These are phyloP conservation scores for Hecatera dysodea DNA, from an alignment of 2,888 invertebrate genomes.

Conservation along the genomic window DNA sequence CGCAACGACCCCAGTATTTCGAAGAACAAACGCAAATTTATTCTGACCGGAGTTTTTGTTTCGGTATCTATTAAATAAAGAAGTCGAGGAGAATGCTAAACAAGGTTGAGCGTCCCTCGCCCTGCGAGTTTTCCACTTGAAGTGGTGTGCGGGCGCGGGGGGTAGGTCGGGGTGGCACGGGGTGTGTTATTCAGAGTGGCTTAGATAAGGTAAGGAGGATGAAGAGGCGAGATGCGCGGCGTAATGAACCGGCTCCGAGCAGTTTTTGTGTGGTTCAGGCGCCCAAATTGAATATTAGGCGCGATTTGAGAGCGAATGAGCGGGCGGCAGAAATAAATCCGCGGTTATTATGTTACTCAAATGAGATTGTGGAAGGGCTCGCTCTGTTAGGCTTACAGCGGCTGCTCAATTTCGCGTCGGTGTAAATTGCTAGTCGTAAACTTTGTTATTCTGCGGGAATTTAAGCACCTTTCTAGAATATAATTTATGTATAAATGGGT, in stretches of 20 bases:
- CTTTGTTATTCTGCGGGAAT: slow-evolving; percentile 81
- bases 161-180: slow-evolving; percentile 70
- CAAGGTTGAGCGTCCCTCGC: slow-evolving; percentile 90
- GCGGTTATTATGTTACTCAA: slow-evolving; percentile 90
- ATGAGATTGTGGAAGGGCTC: slow-evolving; percentile 87
- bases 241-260: slow-evolving; percentile 90
- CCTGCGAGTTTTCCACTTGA: slow-evolving; percentile 90
- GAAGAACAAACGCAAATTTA: slow-evolving; percentile 89
- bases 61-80: slow-evolving; percentile 90
- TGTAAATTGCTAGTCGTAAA: slow-evolving; percentile 86
- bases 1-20: slow-evolving; percentile 83
- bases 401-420: slow-evolving; percentile 86
- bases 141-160: slow-evolving; percentile 84
- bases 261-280: slow-evolving; percentile 90
- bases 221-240: slow-evolving; percentile 90
- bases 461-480: slow-evolving; percentile 77
- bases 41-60: slow-evolving; percentile 87
- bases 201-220: slow-evolving; percentile 91
- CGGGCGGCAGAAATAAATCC: slow-evolving; percentile 89
- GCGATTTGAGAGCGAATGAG: slow-evolving; percentile 89
- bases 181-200: slow-evolving; percentile 88
- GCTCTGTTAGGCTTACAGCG: slow-evolving; percentile 82
- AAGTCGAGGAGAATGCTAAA: slow-evolving; percentile 90
- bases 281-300: slow-evolving; percentile 90
- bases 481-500: slow-evolving; percentile 69